These are phyloP conservation scores for Euphonia xanthogaster DNA, from an alignment of 2,797 vertebrate genomes.

Conservation along the genomic window DNA sequence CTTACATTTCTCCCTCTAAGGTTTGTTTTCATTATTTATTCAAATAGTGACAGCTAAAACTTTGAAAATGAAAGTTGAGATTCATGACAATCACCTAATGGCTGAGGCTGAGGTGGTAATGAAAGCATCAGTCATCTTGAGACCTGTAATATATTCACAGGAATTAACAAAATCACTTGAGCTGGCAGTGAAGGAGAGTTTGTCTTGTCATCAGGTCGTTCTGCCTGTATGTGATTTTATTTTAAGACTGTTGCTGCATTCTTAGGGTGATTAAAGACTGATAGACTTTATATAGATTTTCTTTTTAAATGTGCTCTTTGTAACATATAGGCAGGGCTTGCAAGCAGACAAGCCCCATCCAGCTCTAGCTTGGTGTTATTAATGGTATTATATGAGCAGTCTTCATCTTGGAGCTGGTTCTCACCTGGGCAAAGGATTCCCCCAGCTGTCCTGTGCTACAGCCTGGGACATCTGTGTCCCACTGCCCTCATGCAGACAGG, in stretches of 20 bases:
- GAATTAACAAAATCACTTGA: neutral
- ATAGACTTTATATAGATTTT: neutral
- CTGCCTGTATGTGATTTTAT: neutral
- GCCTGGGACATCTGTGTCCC: neutral
- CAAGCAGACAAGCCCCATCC: neutral
- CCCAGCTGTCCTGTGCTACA: neutral
- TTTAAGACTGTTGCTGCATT: neutral
- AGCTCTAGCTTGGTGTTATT: neutral
- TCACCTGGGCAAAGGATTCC: neutral
- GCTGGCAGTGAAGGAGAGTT: neutral
- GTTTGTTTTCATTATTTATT: neutral
- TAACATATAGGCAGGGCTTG: neutral
- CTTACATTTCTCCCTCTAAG: neutral
- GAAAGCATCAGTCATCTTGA: constrained; percentile 32
- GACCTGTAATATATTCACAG: neutral
- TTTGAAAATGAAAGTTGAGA: neutral
- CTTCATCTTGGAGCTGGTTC: neutral
- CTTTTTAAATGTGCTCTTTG: neutral
- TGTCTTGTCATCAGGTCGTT: neutral
- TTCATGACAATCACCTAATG: neutral
- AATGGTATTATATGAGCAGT: too few species aligned
- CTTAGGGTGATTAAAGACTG: neutral
- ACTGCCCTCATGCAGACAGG: fast-evolving
- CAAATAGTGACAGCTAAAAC: neutral
- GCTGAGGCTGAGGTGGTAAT: neutral